A percentile compares a stretch with the other conserved stretches of the same genome.
Evolutionary conservation across 2,113 vertebrate genomes (phyloP).

Genomic region (Entelurus aequoreus): DNA sequence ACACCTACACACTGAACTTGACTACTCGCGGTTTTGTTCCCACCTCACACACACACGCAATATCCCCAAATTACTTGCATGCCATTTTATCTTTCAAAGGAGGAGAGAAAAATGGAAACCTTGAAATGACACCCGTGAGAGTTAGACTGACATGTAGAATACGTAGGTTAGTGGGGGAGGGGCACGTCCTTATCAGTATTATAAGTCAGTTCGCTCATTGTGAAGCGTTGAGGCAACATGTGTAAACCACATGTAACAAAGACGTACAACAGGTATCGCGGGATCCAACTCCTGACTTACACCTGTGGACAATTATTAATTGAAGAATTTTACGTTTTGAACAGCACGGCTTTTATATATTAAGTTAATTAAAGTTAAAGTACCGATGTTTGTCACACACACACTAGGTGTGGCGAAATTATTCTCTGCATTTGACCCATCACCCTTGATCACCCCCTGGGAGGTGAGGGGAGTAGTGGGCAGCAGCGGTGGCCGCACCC

Average conservation of each 20-base stretch:
- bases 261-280: not conserved
- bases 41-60: not conserved
- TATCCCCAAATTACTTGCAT: not conserved
- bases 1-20: not conserved
- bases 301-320: no score
- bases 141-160: slow-evolving; percentile 37
- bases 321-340: no score
- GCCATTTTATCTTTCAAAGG: not conserved
- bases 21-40: not conserved
- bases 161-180: slow-evolving; percentile 47
- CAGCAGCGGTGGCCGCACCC: no score
- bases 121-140: slow-evolving; percentile 52
- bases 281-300: no score
- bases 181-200: not conserved
- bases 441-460: no score
- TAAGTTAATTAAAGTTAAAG: no score
- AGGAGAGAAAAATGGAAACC: slow-evolving; percentile 16
- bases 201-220: slow-evolving; percentile 12
- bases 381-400: no score
- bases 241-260: slow-evolving; percentile 2
- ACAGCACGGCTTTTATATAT: no score
- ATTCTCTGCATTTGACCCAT: no score
- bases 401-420: no score
- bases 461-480: no score
- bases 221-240: slow-evolving; percentile 25